These are phyloP conservation scores for Morus bassanus DNA, from an alignment of 2,797 vertebrate genomes.

Conservation along the genomic window DNA sequence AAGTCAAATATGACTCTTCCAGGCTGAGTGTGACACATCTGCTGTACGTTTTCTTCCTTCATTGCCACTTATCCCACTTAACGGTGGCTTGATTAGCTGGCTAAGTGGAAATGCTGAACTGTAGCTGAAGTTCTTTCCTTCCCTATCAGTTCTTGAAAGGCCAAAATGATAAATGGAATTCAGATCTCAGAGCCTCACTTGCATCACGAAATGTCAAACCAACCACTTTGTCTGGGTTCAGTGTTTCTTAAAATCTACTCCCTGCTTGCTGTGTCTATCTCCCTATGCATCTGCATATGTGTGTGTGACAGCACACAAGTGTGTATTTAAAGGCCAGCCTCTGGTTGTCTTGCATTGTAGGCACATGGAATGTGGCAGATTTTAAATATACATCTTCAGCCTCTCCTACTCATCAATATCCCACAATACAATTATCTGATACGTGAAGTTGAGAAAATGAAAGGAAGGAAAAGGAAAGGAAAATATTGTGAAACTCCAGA, in stretches of 20 bases:
- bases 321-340: neutral
- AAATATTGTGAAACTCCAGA: neutral
- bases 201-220: constrained; percentile 32
- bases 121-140: constrained; percentile 22
- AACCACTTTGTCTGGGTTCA: neutral
- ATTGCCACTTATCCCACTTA: constrained; percentile 34
- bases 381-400: neutral
- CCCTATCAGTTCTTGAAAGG: constrained; percentile 37
- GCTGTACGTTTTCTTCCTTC: constrained; percentile 31
- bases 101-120: constrained; percentile 35
- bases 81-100: neutral
- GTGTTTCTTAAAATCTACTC: neutral
- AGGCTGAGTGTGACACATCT: constrained; percentile 12
- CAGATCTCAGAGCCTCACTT: constrained; percentile 23
- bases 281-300: neutral
- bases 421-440: neutral
- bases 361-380: neutral
- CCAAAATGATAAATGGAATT: constrained; percentile 31
- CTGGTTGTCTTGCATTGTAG: neutral
- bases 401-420: neutral
- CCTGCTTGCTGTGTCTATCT: neutral
- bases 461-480: neutral
- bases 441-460: neutral
- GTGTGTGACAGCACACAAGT: neutral
- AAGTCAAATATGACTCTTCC: constrained; percentile 34